Evolutionary conservation across 1,140 invertebrate species (phyloP), one percentile per base, ranked within the genome.

Genomic region (Drosophila cardini): DNA sequence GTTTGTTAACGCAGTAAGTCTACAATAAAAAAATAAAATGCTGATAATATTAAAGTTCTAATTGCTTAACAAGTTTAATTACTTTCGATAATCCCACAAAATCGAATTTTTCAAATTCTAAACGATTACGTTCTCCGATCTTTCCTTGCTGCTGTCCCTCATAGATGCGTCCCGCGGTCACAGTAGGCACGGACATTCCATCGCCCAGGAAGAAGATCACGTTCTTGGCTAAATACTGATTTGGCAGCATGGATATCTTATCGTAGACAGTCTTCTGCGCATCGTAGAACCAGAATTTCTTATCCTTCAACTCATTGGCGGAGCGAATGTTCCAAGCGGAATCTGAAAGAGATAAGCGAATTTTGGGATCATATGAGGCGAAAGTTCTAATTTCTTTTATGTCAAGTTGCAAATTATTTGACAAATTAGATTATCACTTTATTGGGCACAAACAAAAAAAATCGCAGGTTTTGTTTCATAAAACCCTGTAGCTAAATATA

Each of bases 61-160:
- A 34, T 2, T 36, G 4, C 15, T 58, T 42, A 42, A 13, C 10
- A 36, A 34, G 18, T 13, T 0, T 26, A 56, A 45, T 89, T 91
- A 97, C 96, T 94, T 96, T 96, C 0, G 95, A 94, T 5, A 97
- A 89, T 43, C 94, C 96, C 26, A 94, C 93, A 62, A 95, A 93
- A 2, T 96, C 96, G 76, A 97, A 97, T 62, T 95, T 94, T 78
- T 97, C 96, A 82, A 96, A 97, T 21, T 94, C 94, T 48, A 97
- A 91, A 26, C 94, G 86, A 43, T 93, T 92, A 57, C 96, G 95
- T 92, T 97, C 96, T 1, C 95, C 96, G 2, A 93, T 78, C 1
- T 94, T 92, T 2, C 93, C 93, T 6, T 93, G 85, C 43, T 93
- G 50, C 83, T 96, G 95, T 0, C 95, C 96, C 62, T 94, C 93